Evolutionary conservation across 2,797 vertebrate genomes (phyloP).

Genomic region (Trematomus bernacchii): DNA sequence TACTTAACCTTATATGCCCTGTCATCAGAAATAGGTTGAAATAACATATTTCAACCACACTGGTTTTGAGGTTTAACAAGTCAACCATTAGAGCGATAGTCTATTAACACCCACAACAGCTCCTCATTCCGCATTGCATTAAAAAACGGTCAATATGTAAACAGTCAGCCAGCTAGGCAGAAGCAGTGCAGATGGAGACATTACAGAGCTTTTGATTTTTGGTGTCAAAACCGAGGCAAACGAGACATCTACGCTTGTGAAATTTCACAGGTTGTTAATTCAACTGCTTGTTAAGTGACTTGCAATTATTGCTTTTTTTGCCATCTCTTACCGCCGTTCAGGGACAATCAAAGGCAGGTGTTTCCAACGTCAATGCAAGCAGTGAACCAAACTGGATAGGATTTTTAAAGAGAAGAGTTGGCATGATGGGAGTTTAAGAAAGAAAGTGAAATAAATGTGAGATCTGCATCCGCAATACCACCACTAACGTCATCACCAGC

Average conservation of each 20-base stretch:
- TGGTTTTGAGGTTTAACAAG: conserved; percentile 54
- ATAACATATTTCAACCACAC: conserved; percentile 3
- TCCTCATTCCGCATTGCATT: conserved; percentile 58
- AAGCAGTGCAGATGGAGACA: not conserved
- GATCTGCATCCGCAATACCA: not conserved
- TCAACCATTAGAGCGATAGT: conserved; percentile 58
- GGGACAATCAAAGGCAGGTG: not conserved
- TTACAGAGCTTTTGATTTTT: not conserved
- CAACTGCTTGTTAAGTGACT: not conserved
- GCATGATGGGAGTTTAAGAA: not conserved
- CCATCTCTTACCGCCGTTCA: not conserved
- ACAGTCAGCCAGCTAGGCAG: conserved; percentile 23
- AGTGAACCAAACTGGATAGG: not conserved
- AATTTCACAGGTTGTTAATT: conserved; percentile 18
- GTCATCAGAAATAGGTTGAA: not conserved
- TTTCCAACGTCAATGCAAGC: not conserved
- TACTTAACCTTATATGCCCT: not conserved
- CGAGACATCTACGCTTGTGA: not conserved
- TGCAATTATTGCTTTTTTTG: not conserved
- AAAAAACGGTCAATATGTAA: conserved; percentile 45
- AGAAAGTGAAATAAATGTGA: not conserved
- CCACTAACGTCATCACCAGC: not conserved
- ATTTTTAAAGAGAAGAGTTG: not conserved
- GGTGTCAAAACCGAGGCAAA: not conserved
- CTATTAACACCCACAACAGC: conserved; percentile 53